Conservation (phyloP, 2,113 vertebrate genomes). For the Deroptyus accipitrinus region DNA sequence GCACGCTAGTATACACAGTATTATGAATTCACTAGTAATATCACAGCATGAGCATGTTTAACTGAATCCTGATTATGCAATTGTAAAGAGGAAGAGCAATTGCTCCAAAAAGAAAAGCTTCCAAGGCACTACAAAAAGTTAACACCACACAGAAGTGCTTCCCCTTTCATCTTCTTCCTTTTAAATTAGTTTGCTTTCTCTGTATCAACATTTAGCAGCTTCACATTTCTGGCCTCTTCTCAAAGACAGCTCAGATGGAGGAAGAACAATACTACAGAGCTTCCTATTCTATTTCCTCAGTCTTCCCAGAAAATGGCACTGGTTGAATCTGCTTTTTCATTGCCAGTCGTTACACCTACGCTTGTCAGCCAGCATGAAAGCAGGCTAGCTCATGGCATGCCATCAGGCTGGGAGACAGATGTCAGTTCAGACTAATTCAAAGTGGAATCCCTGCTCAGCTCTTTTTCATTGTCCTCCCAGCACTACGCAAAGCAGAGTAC, state of each 20-base stretch:
- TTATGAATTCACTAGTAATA: neutral
- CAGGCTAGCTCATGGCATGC: neutral
- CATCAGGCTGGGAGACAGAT: neutral
- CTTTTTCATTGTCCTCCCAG: neutral
- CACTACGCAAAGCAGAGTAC: neutral
- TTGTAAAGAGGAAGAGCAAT: neutral
- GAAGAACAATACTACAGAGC: neutral
- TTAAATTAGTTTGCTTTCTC: neutral
- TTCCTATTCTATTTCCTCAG: neutral
- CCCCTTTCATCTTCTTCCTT: neutral
- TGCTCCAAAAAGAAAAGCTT: neutral
- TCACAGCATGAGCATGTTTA: neutral
- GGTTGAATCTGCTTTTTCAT: neutral
- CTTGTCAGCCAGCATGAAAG: neutral
- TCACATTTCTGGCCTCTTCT: neutral
- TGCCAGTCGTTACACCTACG: neutral
- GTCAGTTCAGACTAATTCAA: neutral
- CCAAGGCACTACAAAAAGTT: neutral
- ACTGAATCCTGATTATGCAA: neutral
- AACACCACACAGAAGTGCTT: neutral
- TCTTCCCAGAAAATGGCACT: neutral
- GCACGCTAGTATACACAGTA: neutral
- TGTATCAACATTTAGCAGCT: neutral
- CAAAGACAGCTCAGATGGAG: neutral
- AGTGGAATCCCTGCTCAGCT: neutral